phyloP scores from a whole-genome alignment of 1,140 invertebrate genomes.

The Arctopsyche grandis region DNA sequence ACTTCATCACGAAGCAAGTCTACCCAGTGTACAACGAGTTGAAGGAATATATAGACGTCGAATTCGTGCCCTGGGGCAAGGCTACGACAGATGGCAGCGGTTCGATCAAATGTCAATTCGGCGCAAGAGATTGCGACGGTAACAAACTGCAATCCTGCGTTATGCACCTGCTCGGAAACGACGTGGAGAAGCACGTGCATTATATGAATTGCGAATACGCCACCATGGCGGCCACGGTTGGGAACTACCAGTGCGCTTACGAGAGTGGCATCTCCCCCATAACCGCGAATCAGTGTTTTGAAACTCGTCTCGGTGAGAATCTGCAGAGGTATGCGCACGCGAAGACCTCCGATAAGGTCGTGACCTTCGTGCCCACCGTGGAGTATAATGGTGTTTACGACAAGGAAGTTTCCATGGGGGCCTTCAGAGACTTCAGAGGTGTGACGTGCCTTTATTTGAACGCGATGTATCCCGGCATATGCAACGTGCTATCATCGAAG shows the following conservation, averaged over 20 bases:
- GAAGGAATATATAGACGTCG: slow-evolving; percentile 57
- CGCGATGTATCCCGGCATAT: background rate
- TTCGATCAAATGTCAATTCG: slow-evolving; percentile 58
- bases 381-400: slow-evolving; percentile 42
- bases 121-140: slow-evolving; percentile 59
- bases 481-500: background rate
- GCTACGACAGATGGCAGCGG: slow-evolving; percentile 53
- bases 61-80: slow-evolving; percentile 62
- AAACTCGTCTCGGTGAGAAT: slow-evolving; percentile 19
- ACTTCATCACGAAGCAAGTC: slow-evolving; percentile 57
- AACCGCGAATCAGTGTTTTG: slow-evolving; percentile 33
- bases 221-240: slow-evolving; percentile 37
- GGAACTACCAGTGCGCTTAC: slow-evolving; percentile 40
- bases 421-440: slow-evolving; percentile 45
- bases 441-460: slow-evolving; percentile 44
- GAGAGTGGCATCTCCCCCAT: slow-evolving; percentile 24
- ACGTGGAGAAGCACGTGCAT: slow-evolving; percentile 57
- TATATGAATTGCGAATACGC: slow-evolving; percentile 62
- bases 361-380: slow-evolving; percentile 49
- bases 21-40: slow-evolving; percentile 57
- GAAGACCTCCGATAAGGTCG: slow-evolving; percentile 35
- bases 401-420: slow-evolving; percentile 4
- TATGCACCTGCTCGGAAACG: slow-evolving; percentile 55
- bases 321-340: slow-evolving; percentile 32
- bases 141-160: slow-evolving; percentile 62